phyloP scores from a whole-genome alignment of 2,797 vertebrate genomes.

The Tokudaia tokunoshimensis region DNA sequence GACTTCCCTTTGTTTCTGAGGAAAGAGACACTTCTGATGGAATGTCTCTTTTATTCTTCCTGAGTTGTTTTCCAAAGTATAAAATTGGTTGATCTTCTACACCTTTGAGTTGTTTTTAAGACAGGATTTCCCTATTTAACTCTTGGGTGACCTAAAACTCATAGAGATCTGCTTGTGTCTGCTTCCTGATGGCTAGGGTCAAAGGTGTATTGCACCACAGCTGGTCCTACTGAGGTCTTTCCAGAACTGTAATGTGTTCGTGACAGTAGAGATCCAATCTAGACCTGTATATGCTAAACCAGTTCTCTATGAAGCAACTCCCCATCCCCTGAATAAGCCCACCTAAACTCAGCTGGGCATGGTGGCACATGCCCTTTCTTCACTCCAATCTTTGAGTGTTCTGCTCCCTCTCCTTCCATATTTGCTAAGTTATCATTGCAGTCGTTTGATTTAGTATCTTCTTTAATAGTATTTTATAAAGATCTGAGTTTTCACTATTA shows the following conservation, averaged over 20 bases:
- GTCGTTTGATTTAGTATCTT: not conserved
- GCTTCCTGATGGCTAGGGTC: not conserved
- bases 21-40: not conserved
- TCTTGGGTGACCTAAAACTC: not conserved
- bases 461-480: not conserved
- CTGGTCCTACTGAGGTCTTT: not conserved
- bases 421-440: not conserved
- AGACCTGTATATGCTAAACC: not conserved
- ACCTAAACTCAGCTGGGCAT: not conserved
- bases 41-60: constrained; percentile 16
- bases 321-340: not conserved
- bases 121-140: not conserved
- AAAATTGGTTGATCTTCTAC: not conserved
- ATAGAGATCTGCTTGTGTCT: not conserved
- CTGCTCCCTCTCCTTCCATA: not conserved
- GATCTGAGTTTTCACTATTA: not conserved
- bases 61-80: not conserved
- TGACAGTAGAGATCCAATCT: not conserved
- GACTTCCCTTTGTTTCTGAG: not conserved
- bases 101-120: not conserved
- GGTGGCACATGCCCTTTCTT: not conserved
- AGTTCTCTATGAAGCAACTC: not conserved
- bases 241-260: not conserved
- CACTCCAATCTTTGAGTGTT: not conserved
- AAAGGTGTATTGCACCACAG: not conserved